These are phyloP conservation scores for Masnerella sp. DNA, from an alignment of 2,888 invertebrate species.

Conservation along the genomic window DNA sequence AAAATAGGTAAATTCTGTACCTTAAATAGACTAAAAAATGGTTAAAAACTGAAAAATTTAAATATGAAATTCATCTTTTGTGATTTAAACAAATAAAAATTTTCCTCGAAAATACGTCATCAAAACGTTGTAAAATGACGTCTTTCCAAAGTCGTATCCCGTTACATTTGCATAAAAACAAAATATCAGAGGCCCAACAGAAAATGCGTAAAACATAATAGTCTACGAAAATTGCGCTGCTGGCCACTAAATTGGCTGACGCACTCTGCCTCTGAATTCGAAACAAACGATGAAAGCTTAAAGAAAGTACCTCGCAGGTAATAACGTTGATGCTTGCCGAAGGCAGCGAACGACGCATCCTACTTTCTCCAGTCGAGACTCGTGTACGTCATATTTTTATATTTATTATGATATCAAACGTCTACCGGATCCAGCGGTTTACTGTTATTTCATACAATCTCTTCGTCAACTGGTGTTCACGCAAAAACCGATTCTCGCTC, in stretches of 20 bases:
- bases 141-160: neutral
- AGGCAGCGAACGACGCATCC: constrained; percentile 47
- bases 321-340: constrained; percentile 44
- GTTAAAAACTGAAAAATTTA: too few relatives aligned
- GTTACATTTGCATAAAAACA: neutral
- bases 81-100: too few relatives aligned
- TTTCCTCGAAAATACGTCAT: too few relatives aligned
- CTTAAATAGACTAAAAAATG: too few relatives aligned
- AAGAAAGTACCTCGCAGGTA: constrained; percentile 45
- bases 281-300: constrained; percentile 53
- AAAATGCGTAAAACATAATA: constrained; percentile 14
- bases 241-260: constrained; percentile 24
- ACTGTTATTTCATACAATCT: constrained; percentile 44
- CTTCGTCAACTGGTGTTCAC: too few relatives aligned
- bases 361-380: constrained; percentile 49
- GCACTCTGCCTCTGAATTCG: constrained; percentile 26
- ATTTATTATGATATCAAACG: constrained; percentile 51
- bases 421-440: constrained; percentile 35
- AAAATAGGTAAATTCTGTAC: too few relatives aligned
- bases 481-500: too few relatives aligned
- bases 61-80: too few relatives aligned
- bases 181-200: constrained; percentile 6
- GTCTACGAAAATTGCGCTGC: constrained; percentile 29
- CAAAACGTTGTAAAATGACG: too few relatives aligned
- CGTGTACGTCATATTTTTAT: constrained; percentile 49